A percentile compares a stretch with the other conserved stretches of the same genome.
phyloP scores from a whole-genome alignment of 92 coral and sea anemone species.

The Diadumene lineata region DNA sequence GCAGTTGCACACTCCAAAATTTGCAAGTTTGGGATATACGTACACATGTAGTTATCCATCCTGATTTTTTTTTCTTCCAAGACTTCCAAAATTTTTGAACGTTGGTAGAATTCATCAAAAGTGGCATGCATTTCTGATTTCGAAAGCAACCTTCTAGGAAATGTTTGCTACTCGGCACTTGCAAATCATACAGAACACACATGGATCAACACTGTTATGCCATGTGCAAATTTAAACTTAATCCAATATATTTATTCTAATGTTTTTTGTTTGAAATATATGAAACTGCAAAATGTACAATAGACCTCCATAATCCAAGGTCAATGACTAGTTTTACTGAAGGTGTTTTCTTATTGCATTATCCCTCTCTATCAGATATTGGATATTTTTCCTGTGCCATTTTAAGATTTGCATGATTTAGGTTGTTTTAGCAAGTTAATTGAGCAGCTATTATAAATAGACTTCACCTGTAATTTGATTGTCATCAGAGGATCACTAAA shows the following conservation, averaged over 20 bases:
- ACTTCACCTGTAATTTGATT: slow-evolving; percentile 5
- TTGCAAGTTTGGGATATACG: neutral
- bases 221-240: neutral
- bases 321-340: neutral
- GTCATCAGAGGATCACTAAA: neutral
- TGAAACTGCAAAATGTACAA: neutral
- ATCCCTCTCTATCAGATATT: neutral
- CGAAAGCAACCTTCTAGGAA: neutral
- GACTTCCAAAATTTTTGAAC: slow-evolving; percentile 24
- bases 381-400: neutral
- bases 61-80: slow-evolving; percentile 7
- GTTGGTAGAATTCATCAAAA: slow-evolving; percentile 27
- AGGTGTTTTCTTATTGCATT: neutral
- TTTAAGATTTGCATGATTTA: slow-evolving; percentile 1
- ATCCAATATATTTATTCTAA: neutral
- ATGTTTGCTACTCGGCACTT: neutral
- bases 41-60: neutral
- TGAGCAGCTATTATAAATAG: slow-evolving; percentile 4
- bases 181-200: neutral
- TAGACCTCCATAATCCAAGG: neutral
- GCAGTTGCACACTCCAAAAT: neutral
- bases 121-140: slow-evolving; percentile 24
- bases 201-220: slow-evolving; percentile 10
- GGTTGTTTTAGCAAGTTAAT: neutral
- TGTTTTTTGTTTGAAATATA: neutral